Base-by-base conservation (phyloP, 2,113 vertebrate genomes). In the Callospermophilus lateralis region DNA sequence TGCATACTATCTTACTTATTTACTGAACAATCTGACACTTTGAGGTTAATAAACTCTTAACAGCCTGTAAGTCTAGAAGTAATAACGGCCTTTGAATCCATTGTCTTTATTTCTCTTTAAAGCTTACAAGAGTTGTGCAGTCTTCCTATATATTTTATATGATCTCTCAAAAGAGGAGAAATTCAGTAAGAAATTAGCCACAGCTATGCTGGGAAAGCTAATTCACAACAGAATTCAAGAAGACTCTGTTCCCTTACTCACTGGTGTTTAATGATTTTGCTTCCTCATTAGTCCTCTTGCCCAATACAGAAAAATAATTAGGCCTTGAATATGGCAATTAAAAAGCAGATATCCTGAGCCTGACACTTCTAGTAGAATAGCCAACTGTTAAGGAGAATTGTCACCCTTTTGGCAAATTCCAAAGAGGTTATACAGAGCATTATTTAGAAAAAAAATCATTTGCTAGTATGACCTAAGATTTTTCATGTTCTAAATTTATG, bases 211-310 rank as follows among this genome's bases (percentile, higher is more conserved):
- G 10, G 79, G 65, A 34, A 95, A 78, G 53, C 30, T 92, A 81
- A 73, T 83, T 97, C 87, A 91, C 26, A 39, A 68, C 19, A 83
- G n/a, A 97, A 96, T 67, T 67, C 58, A 83, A 65, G 63, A 94
- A 48, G 81, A 84, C 34, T 76, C 45, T 53, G 10, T 95, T 83
- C 53, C 61, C 48, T 85, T 77, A 77, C 48, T 92, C 61, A 95
- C 24, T 93, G 63, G 37, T 91, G 0, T 93, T 93, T 91, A 97
- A 93, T 88, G 83, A 95, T 94, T 96, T 94, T 84, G 93, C 83
- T 97, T 96, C 87, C 94, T 94, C 19, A 94, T 93, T n/a, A 68
- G 72, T 79, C 97, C 90, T 97, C 70, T 96, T 97, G 77, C 87
- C 93, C 37, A 96, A 74, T 9, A 73, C 86, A 92, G 51, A 89